Evolutionary conservation across 1,140 invertebrate species (phyloP), one percentile per base, ranked within the genome.

Genomic region (Ctenoplectra terminalis): DNA sequence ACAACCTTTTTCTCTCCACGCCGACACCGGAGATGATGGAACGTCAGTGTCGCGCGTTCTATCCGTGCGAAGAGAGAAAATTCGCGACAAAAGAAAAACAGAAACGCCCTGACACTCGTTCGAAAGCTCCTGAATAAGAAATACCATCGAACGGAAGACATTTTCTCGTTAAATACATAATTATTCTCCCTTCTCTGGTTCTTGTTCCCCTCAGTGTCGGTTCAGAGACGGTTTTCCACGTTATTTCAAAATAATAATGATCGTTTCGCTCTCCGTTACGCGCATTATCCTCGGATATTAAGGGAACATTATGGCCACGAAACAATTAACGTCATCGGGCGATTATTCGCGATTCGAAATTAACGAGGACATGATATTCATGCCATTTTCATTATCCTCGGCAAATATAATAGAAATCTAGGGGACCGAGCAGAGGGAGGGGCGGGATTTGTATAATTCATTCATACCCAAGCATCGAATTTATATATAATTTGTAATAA

Each of bases 91-190:
- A 88, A 61, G 61, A 60, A 72, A 67, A 69, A 84, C 20, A 63
- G 76, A 64, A 86, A 83, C 81, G 76, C 52, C 29, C 60, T 64
- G 52, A 26, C 31, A 20, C 40, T 37, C 66, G 37, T 70, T 83
- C 79, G 82, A 89, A 77, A 79, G 82, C 50, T 71, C 64, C 56
- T 73, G 74, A 86, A 86, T 87, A 86, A 87, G 73, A 75, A 86
- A 80, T 83, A 77, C 74, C 61, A 76, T 86, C 82, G 74, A 23
- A 71, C 34, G 50, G 66, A 61, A 89, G 81, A 82, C 74, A 72
- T 90, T 20, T 26, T 17, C 85, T 90, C 78, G 82, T 85, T 89
- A 84, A 88, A 84, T 77, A 83, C 81, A 76, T 85, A 89, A 89
- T 86, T 89, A 72, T 70, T 52, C 71, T 61, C 37, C 48, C 29